These are phyloP conservation scores for Sipha flava DNA, from an alignment of 1,140 invertebrate species.

Conservation along the genomic window DNA sequence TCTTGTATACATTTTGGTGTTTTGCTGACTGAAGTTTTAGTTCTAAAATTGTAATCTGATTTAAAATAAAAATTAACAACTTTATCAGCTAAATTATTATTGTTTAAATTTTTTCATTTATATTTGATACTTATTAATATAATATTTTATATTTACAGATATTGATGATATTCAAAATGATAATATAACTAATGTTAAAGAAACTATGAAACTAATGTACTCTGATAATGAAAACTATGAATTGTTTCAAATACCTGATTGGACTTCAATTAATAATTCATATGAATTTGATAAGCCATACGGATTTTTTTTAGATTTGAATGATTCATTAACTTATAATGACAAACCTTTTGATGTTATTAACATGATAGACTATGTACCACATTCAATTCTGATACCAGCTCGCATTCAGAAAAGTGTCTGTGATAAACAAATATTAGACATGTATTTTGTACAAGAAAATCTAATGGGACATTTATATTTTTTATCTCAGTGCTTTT, in stretches of 20 bases:
- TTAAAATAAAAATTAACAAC: too few species aligned
- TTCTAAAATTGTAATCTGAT: too few species aligned
- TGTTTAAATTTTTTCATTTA: too few species aligned
- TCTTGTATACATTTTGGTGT: too few species aligned
- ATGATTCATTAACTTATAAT: neutral
- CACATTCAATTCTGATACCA: slow-evolving; percentile 10
- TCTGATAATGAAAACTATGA: neutral
- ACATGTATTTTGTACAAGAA: neutral
- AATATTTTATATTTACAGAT: neutral
- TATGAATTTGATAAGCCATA: slow-evolving; percentile 19
- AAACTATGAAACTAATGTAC: neutral
- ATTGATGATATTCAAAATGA: neutral
- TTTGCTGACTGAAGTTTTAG: too few species aligned
- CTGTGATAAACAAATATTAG: slow-evolving; percentile 2
- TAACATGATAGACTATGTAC: slow-evolving; percentile 2
- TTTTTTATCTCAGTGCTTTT: slow-evolving; percentile 9
- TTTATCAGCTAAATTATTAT: too few species aligned
- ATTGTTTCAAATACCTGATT: neutral
- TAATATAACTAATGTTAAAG: neutral
- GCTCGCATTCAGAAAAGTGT: neutral
- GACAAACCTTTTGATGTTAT: neutral
- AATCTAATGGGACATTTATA: neutral
- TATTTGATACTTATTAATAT: neutral
- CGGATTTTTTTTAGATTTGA: neutral
- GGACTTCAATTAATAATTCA: neutral